These are phyloP conservation scores for Physeter macrocephalus DNA, from an alignment of 2,113 vertebrate genomes.

Conservation along the genomic window DNA sequence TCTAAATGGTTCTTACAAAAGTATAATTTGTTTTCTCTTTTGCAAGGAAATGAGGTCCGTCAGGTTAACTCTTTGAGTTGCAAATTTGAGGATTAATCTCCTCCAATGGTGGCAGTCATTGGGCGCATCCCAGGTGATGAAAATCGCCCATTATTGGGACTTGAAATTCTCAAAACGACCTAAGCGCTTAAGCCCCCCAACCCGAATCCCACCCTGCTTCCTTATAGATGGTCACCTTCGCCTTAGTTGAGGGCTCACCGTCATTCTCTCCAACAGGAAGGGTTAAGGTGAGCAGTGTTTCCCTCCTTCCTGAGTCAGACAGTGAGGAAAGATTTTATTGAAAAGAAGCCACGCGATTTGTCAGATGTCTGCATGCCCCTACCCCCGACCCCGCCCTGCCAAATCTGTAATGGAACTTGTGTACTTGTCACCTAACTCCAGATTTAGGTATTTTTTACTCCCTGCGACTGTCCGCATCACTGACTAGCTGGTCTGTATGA, in stretches of 20 bases:
- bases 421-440: background rate
- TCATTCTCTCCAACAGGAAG: background rate
- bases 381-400: accelerated
- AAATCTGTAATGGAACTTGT: too few species aligned
- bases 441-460: background rate
- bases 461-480: background rate
- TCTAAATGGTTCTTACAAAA: background rate
- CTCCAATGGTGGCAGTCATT: background rate
- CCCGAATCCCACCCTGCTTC: background rate
- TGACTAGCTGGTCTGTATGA: too few species aligned
- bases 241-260: background rate
- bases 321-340: background rate
- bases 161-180: background rate
- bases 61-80: background rate
- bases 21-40: background rate
- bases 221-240: background rate
- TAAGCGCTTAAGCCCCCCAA: accelerated
- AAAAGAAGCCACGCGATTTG: background rate
- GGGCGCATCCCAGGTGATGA: background rate
- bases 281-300: background rate
- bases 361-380: background rate
- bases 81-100: background rate
- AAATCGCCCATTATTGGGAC: background rate
- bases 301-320: background rate
- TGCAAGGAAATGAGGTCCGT: background rate